Base-by-base conservation (phyloP, 2,113 vertebrate genomes). In the Myrmecophaga tridactyla region DNA sequence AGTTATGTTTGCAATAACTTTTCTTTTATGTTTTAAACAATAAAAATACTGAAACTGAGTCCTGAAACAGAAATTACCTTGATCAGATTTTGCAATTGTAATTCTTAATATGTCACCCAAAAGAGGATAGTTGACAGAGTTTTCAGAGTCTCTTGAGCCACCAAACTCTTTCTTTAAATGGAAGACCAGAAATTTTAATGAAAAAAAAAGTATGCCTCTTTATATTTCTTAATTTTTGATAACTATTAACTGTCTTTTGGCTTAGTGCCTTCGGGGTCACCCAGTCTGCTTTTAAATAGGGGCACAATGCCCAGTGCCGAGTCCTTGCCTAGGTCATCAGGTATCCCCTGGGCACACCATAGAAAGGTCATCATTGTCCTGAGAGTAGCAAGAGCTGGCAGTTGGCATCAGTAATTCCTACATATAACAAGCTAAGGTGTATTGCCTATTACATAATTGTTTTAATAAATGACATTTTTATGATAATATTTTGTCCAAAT, bases 211-310 rank as follows among this genome's bases (percentile, higher is more conserved):
- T 29, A 3, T 36, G 62, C 11, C 18, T 86, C 80, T 82, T 75
- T 89, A 39, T 80, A 81, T 36, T 96, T 91, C 48, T 83, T 94
- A 83, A 53, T 89, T 94, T 69, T 15, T 63, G 78, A 23, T 89
- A 36, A 77, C 75, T 89, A 11, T 69, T 85, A 89, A 89, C 20
- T 94, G 25, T 41, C 31, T 94, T 91, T 96, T 86, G 53, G 85
- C 48, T 65, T 70, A 91, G 20, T 80, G 18, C 6, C 27, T 89
- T 92, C 73, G 73, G 53, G 15, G 36, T 76, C 51, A 89, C 17
- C 1, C 83, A 65, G n/a, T 15, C 78, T 51, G 48, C 7, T 58
- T 90, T 88, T 77, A 94, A 81, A 46, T 29, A n/a, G 17, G 92
- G n/a, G 34, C 8, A 1, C 53, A 77, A 58, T 36, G 18, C 41